Evolutionary conservation across 1,140 invertebrate genomes (phyloP).

Genomic region (Brachionus calyciflorus): DNA sequence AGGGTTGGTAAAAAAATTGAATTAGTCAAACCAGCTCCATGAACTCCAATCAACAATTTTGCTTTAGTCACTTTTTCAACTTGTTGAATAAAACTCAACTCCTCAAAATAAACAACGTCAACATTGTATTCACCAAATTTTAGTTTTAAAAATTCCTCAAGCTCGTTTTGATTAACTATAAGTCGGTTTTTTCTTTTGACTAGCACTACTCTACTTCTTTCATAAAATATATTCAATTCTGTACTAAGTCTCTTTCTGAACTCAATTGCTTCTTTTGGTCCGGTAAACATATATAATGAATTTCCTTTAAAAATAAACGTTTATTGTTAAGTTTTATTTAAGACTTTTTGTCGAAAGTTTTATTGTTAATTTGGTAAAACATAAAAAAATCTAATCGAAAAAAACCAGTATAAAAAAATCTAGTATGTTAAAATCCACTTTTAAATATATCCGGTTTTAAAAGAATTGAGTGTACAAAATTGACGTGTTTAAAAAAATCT

Average conservation of each 20-base stretch:
- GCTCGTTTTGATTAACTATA: constrained; percentile 4
- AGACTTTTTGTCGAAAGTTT: no score
- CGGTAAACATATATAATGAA: constrained; percentile 21
- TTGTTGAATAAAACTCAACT: constrained; percentile 21
- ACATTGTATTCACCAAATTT: neutral
- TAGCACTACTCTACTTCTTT: neutral
- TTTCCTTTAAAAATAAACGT: no score
- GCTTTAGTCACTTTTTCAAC: neutral
- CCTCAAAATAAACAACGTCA: neutral
- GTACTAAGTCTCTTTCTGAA: neutral
- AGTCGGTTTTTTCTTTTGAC: neutral
- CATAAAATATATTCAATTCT: neutral
- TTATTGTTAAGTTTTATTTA: no score
- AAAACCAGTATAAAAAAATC: no score
- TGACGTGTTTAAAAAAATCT: no score
- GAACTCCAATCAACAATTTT: constrained; percentile 13
- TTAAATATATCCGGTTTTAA: no score
- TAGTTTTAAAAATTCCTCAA: neutral
- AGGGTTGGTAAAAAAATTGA: neutral
- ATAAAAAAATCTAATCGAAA: no score
- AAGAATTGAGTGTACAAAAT: no score
- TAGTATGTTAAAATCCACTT: no score
- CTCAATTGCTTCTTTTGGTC: constrained; percentile 8
- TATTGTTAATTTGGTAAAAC: no score
- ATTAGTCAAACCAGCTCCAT: neutral